Base-by-base conservation (phyloP, 2,888 invertebrate genomes). In the Aporophyla nigra region DNA sequence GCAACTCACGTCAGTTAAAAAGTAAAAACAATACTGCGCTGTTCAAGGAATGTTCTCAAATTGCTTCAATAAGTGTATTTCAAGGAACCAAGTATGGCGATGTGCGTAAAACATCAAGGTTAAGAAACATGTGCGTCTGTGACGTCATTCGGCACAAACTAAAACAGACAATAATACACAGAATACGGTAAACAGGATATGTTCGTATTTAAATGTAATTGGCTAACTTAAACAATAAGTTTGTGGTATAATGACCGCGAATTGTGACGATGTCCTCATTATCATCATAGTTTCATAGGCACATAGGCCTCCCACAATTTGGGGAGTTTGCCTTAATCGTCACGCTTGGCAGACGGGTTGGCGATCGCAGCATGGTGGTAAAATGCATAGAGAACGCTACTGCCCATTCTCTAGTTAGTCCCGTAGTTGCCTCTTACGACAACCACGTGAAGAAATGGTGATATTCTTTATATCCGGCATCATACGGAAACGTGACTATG, bases 161-260 rank as follows among this genome's bases (percentile, higher is more conserved):
- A 51, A 53, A 49, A 56, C 43, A 24, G 66, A 62, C 43, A 51
- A n/a, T 46, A 40, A 54, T 40, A 63, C 27, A 46, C 33, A 65
- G 71, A 59, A 53, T 46, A 61, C 24, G 10, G 43, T 80, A 56
- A 80, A 80, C 76, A 76, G 84, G 84, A 84, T 59, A 80, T 59
- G 43, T 40, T 16, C 46, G 40, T 66, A 59, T 24, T 79, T 43
- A 61, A 78, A 58, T 79, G n/a, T 83, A 68, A 78, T 70, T 78
- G 51, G 43, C 67, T 56, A 78, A 69, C 12, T 62, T 56, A 14
- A 58, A 62, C 59, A 58, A 51, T 66, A 65, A 68, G 43, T 63
- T 51, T 67, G 43, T 59, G 59, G 46, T 63, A 46, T n/a, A 19
- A 58, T 54, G 27, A 54, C 78, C 33, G 49, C 54, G 24, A 40